phyloP scores from a whole-genome alignment of 1,140 invertebrate species.

The Conopomorpha cramerella region DNA sequence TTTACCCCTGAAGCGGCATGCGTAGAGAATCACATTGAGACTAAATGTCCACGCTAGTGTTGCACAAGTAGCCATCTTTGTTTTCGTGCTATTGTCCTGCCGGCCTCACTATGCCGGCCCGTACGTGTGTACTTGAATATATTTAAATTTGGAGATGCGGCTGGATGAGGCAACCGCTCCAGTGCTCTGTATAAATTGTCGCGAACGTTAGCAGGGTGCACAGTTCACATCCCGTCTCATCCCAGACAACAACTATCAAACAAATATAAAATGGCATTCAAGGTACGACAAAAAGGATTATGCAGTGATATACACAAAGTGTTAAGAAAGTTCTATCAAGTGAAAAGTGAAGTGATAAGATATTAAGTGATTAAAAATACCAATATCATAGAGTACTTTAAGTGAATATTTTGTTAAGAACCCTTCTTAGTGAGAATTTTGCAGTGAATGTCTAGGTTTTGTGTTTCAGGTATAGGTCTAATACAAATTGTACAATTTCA shows the following conservation, averaged over 20 bases:
- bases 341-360: too few species aligned
- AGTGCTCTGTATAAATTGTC: constrained; percentile 38
- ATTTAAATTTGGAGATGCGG: constrained; percentile 58
- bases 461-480: constrained; percentile 2
- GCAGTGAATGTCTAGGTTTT: too few species aligned
- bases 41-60: constrained; percentile 32
- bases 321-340: too few species aligned
- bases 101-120: constrained; percentile 25
- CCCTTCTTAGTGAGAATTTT: too few species aligned
- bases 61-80: constrained; percentile 46
- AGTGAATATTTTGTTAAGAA: constrained; percentile 4
- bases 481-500: constrained; percentile 15
- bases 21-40: constrained; percentile 38
- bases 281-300: too few species aligned
- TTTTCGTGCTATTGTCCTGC: constrained; percentile 48
- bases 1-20: constrained; percentile 6
- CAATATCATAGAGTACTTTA: neutral
- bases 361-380: constrained; percentile 7
- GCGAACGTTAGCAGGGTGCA: constrained; percentile 34
- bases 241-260: constrained; percentile 33
- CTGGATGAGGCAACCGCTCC: constrained; percentile 38
- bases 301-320: too few species aligned
- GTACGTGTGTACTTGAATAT: constrained; percentile 59
- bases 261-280: constrained; percentile 37
- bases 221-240: constrained; percentile 41